Conservation (phyloP, 2,113 vertebrate genomes). For the Proteles cristata region DNA sequence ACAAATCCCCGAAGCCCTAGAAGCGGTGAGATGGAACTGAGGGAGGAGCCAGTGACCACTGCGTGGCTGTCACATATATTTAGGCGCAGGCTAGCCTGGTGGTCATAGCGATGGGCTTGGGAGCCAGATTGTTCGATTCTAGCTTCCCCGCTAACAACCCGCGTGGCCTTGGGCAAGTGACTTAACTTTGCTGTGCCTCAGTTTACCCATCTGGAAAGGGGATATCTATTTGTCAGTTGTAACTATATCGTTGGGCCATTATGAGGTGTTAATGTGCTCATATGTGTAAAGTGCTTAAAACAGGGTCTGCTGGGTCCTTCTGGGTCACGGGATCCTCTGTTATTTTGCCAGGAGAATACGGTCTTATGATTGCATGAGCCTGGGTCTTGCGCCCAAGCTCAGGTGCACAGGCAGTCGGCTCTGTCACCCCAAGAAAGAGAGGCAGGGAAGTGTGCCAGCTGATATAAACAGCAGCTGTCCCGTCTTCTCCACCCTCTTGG, state of each 20-base stretch:
- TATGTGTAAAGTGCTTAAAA: not conserved
- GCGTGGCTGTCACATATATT: rapidly evolving
- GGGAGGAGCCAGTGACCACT: rapidly evolving
- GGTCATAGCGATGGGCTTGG: not conserved
- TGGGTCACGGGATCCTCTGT: not conserved
- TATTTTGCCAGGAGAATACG: not conserved
- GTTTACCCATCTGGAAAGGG: not conserved
- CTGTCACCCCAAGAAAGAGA: not conserved
- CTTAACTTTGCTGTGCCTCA: not conserved
- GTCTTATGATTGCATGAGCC: not conserved
- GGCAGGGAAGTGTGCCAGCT: not conserved
- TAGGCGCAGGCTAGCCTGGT: not conserved
- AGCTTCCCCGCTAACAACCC: not conserved
- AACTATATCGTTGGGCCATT: not conserved
- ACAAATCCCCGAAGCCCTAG: not conserved
- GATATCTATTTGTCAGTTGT: not conserved
- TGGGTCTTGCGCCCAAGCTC: not conserved
- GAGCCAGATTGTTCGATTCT: not conserved
- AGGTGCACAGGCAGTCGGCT: not conserved
- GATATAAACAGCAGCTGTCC: not conserved
- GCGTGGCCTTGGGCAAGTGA: too few species aligned
- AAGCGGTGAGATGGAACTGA: not conserved
- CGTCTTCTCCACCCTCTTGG: not conserved
- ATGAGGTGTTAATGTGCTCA: not conserved
- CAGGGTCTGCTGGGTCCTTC: not conserved